phyloP scores from a whole-genome alignment of 2,888 invertebrate genomes.

The Limenitis camilla region DNA sequence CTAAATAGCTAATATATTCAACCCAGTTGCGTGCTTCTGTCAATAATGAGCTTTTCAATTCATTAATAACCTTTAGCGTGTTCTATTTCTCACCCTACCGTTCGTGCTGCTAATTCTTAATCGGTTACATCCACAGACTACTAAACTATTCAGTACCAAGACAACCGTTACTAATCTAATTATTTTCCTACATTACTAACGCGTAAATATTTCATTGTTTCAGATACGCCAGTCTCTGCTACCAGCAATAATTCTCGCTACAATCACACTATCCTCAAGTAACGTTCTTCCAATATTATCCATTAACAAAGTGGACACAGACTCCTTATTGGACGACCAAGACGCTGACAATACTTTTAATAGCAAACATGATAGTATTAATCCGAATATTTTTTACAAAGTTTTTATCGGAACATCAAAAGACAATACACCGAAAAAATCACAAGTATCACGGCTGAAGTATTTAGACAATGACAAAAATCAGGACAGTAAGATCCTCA shows the following conservation, averaged over 20 bases:
- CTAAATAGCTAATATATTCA: no score
- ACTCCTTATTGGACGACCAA: conserved; percentile 40
- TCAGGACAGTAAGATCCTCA: conserved; percentile 38
- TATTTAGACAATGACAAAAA: conserved; percentile 26
- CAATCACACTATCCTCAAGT: conserved; percentile 56
- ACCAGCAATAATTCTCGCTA: conserved; percentile 50
- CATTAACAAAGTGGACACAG: conserved; percentile 38
- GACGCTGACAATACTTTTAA: conserved; percentile 56
- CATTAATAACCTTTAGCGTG: conserved; percentile 42
- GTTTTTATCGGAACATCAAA: conserved; percentile 28
- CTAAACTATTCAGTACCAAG: conserved; percentile 3
- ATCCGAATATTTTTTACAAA: conserved; percentile 46
- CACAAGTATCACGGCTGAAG: conserved; percentile 31
- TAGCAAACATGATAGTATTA: conserved; percentile 39
- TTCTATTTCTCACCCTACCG: conserved; percentile 26
- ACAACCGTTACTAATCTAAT: neutral
- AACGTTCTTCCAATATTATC: conserved; percentile 52
- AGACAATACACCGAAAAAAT: conserved; percentile 34
- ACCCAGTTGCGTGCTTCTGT: neutral
- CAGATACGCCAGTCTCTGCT: conserved; percentile 57
- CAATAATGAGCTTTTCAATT: conserved; percentile 32
- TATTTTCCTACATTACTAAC: neutral
- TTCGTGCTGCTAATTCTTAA: conserved; percentile 12
- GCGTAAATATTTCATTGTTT: conserved; percentile 37
- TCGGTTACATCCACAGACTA: conserved; percentile 4